Evolutionary conservation across 2,113 vertebrate species (phyloP).

Genomic region (Rhynchopsitta pachyrhyncha): DNA sequence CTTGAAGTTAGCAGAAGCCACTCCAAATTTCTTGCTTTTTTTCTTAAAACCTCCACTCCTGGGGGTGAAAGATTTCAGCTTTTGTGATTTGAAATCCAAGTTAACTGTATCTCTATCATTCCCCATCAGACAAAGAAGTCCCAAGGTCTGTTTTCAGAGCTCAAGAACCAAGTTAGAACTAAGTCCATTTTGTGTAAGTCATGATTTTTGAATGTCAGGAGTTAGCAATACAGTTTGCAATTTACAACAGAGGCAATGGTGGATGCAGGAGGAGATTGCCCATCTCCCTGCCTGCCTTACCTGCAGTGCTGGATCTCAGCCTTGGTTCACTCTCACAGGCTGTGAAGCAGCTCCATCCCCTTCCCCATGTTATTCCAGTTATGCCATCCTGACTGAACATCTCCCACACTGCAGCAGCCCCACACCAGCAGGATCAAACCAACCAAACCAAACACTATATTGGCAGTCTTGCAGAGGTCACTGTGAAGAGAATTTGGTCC

Average conservation of each 20-base stretch:
- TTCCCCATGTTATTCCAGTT: not conserved
- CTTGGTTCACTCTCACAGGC: not conserved
- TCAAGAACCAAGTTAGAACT: not conserved
- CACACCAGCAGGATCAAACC: not conserved
- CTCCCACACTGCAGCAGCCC: not conserved
- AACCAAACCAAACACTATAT: not conserved
- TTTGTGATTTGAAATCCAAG: not conserved
- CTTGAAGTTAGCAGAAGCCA: not conserved
- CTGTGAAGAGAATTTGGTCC: not conserved
- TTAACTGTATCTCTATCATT: not conserved
- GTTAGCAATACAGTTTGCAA: accelerated
- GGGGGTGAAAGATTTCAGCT: not conserved
- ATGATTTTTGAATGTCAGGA: not conserved
- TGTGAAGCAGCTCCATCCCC: not conserved
- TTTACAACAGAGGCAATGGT: not conserved
- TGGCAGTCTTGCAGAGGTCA: not conserved
- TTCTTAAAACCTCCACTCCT: not conserved
- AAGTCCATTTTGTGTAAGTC: not conserved
- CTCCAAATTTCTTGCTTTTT: not conserved
- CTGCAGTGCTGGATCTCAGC: not conserved
- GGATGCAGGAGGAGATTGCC: not conserved
- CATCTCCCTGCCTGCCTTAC: not conserved
- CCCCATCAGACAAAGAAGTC: not conserved
- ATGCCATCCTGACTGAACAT: not conserved
- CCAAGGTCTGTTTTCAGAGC: not conserved